A percentile compares a stretch with the other conserved stretches of the same genome.
phyloP scores from a whole-genome alignment of 2,888 invertebrate genomes.

The Standfussiana lucernea region DNA sequence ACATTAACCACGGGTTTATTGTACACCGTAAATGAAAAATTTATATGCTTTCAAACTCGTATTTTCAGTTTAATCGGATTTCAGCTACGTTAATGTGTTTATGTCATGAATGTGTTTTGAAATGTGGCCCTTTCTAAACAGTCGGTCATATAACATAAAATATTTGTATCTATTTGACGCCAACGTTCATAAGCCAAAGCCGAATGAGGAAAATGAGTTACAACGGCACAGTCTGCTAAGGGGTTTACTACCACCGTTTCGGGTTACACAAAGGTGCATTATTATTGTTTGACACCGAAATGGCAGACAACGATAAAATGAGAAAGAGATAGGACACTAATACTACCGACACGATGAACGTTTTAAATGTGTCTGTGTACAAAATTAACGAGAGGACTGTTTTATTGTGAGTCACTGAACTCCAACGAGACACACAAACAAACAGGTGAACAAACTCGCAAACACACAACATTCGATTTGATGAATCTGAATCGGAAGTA shows the following conservation, averaged over 20 bases:
- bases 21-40: constrained; percentile 11
- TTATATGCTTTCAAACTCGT: background rate
- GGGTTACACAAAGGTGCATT: constrained; percentile 47
- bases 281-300: constrained; percentile 56
- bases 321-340: constrained; percentile 66
- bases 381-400: constrained; percentile 76
- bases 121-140: constrained; percentile 35
- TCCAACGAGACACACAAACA: constrained; percentile 70
- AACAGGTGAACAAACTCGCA: constrained; percentile 80
- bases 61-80: constrained; percentile 28
- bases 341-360: constrained; percentile 58
- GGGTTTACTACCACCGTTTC: constrained; percentile 29
- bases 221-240: constrained; percentile 18
- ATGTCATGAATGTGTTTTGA: constrained; percentile 24
- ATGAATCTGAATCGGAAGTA: constrained; percentile 58
- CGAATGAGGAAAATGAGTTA: constrained; percentile 30
- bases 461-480: constrained; percentile 64
- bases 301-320: constrained; percentile 57
- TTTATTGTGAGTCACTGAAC: constrained; percentile 81
- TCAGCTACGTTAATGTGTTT: constrained; percentile 45
- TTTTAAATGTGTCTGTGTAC: constrained; percentile 74
- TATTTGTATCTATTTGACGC: constrained; percentile 29
- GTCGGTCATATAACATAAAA: constrained; percentile 27
- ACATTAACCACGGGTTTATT: constrained; percentile 19
- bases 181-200: constrained; percentile 9